Base-by-base conservation (phyloP, 2,797 vertebrate genomes). In the Lepus townsendii region DNA sequence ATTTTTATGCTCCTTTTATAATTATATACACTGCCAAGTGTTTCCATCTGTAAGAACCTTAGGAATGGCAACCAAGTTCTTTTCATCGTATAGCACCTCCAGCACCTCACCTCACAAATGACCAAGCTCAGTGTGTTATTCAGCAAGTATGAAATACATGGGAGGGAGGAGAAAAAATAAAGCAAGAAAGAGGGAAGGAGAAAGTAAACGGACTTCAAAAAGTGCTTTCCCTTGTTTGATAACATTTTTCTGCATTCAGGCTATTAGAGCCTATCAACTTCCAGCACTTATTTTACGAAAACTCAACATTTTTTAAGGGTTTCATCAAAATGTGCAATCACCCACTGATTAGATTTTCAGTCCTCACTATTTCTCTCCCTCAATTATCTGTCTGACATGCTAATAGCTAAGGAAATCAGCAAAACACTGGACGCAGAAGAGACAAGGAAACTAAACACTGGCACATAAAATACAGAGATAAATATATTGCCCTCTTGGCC, bases 241-340 rank as follows among this genome's bases (percentile, higher is more conserved):
- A 42, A 6, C 10, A 8, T 63, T 95, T 92, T 87, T 7, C 35
- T 76, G 88, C n/a, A 54, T 71, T 62, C 3, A 68, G 47, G n/a
- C 9, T 65, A 66, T 84, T 90, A 72, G 62, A 66, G 32, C 90
- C 71, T 52, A 82, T 35, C 11, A 80, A 96, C 24, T 82, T 69
- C 5, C 26, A 84, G 35, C 8, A 75, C 11, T 77, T 86, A 94
- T 72, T 95, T 85, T 60, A 66, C 26, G 87, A 77, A 91, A 97
- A 65, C 24, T 66, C 57, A 91, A 90, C n/a, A 82, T 6, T 50
- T 66, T 86, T 78, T 91, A 30, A 66, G 85, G 50, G 11, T 73
- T 71, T 82, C 54, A 82, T 85, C 22, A 85, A 26, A 88, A 91
- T 68, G 79, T 78, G 30, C 14, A 77, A 86, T 83, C n/a, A 93